Conservation (phyloP, 2,888 invertebrate genomes). For the Odiellus spinosus region DNA sequence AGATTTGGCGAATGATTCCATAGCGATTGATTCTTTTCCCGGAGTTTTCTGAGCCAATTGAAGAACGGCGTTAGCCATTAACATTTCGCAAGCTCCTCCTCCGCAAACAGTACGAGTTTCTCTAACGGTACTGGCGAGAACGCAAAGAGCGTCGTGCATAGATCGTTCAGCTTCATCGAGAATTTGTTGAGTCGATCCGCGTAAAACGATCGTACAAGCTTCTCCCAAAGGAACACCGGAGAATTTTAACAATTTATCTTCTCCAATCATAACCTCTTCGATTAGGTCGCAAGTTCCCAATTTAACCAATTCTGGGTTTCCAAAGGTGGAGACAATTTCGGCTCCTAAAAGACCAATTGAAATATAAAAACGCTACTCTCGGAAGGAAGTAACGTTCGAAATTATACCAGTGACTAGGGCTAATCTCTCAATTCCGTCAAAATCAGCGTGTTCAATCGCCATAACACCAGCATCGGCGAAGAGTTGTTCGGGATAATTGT, state of each 20-base stretch:
- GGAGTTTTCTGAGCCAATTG: constrained; percentile 68
- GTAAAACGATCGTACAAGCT: constrained; percentile 90
- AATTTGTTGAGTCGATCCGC: constrained; percentile 96
- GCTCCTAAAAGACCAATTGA: constrained; percentile 37
- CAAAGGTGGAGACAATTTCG: constrained; percentile 97
- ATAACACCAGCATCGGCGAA: constrained; percentile 96
- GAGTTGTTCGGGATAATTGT: constrained; percentile 98
- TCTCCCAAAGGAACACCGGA: constrained; percentile 86
- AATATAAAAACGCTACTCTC: no score
- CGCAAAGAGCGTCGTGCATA: constrained; percentile 94
- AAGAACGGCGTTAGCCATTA: constrained; percentile 88
- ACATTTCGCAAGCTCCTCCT: constrained; percentile 83
- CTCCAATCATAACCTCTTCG: constrained; percentile 97
- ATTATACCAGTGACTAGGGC: constrained; percentile 77
- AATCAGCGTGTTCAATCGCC: constrained; percentile 99
- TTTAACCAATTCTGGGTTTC: constrained; percentile 71
- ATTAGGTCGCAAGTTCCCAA: constrained; percentile 87
- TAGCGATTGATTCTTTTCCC: constrained; percentile 93
- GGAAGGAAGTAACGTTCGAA: no score
- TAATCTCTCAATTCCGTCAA: constrained; percentile 94
- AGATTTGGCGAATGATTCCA: constrained; percentile 85
- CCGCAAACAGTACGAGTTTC: constrained; percentile 83
- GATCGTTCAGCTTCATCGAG: constrained; percentile 97
- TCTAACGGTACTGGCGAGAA: constrained; percentile 82
- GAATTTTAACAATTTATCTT: constrained; percentile 85